These are phyloP conservation scores for Takifugu flavidus DNA, from an alignment of 2,113 vertebrate genomes.

Conservation along the genomic window DNA sequence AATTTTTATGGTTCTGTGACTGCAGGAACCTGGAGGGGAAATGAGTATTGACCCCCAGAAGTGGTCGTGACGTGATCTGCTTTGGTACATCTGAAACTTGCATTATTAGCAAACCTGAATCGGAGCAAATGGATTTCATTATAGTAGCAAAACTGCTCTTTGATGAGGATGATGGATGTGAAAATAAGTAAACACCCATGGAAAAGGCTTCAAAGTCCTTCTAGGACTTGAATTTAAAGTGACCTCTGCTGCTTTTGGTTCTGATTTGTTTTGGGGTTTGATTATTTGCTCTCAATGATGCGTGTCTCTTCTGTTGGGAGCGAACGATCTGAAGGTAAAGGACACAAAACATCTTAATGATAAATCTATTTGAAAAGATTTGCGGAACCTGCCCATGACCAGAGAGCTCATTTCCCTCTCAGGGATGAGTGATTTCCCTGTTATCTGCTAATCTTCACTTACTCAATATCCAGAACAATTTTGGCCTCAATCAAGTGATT, in stretches of 20 bases:
- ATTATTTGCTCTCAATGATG: neutral
- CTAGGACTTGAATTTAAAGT: slow-evolving; percentile 7
- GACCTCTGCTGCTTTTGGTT: neutral
- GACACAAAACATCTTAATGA: slow-evolving; percentile 4
- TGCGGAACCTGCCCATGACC: slow-evolving; percentile 13
- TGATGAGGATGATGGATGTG: slow-evolving; percentile 46
- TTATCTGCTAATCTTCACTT: slow-evolving; percentile 71
- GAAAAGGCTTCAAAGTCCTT: slow-evolving; percentile 9
- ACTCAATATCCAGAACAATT: slow-evolving; percentile 64
- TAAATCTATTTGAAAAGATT: slow-evolving; percentile 23
- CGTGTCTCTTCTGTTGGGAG: neutral
- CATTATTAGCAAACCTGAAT: slow-evolving; percentile 33
- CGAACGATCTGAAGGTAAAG: slow-evolving; percentile 15
- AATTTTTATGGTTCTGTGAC: slow-evolving; percentile 33
- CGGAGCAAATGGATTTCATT: slow-evolving; percentile 49
- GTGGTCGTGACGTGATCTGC: slow-evolving; percentile 23
- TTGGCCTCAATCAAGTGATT: slow-evolving; percentile 60
- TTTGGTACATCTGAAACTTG: slow-evolving; percentile 38
- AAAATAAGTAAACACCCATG: slow-evolving; percentile 31
- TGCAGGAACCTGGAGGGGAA: slow-evolving; percentile 11
- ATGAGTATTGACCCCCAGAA: slow-evolving; percentile 2
- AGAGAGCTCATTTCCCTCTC: slow-evolving; percentile 42
- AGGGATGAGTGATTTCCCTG: slow-evolving; percentile 48
- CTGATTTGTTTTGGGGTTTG: neutral
- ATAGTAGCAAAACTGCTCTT: slow-evolving; percentile 22